Evolutionary conservation across 2,888 invertebrate species (phyloP).

Genomic region (Branchipolynoe longqiensis): DNA sequence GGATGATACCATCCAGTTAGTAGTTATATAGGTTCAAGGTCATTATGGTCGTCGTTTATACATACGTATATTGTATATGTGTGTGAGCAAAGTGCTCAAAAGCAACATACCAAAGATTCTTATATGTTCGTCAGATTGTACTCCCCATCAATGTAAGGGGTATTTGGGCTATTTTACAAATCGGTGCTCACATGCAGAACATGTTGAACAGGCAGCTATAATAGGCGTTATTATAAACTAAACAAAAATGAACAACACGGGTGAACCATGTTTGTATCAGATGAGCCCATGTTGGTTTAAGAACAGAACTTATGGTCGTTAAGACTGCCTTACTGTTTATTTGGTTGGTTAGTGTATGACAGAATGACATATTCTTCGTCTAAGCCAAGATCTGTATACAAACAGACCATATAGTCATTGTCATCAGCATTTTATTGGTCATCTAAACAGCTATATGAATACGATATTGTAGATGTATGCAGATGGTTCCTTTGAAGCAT

Average conservation of each 20-base stretch:
- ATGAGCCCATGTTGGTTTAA: not conserved
- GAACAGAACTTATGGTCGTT: not conserved
- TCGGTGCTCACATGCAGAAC: not conserved
- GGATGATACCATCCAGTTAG: not conserved
- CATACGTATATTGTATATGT: not conserved
- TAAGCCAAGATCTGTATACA: not conserved
- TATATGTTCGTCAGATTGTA: not conserved
- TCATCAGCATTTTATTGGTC: not conserved
- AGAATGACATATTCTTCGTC: not conserved
- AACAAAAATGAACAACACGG: too few relatives aligned
- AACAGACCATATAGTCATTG: not conserved
- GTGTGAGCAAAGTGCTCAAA: not conserved
- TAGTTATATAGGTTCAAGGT: not conserved
- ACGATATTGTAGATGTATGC: not conserved
- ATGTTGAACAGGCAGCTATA: constrained; percentile 43
- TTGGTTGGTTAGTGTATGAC: not conserved
- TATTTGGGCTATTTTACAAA: constrained; percentile 14
- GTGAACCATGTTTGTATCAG: too few relatives aligned
- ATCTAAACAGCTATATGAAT: not conserved
- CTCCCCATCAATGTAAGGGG: not conserved
- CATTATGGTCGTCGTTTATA: not conserved
- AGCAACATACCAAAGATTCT: constrained; percentile 49
- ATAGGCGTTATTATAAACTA: not conserved
- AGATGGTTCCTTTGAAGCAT: not conserved
- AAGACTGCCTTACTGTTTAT: not conserved